Base-by-base conservation (phyloP, 2,113 vertebrate species). In the Clarias gariepinus region DNA sequence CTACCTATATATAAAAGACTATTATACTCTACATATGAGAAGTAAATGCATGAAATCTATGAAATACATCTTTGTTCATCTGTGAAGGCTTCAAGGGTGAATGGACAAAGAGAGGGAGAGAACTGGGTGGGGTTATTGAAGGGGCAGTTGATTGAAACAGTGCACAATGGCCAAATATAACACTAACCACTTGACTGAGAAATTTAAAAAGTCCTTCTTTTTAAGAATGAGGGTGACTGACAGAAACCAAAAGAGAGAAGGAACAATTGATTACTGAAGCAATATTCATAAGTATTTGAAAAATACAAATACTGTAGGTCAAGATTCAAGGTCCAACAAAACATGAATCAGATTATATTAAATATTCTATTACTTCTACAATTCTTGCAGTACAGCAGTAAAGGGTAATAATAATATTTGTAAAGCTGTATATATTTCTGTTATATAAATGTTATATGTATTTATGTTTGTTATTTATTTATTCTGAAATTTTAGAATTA, bases 141-240 rank as follows among this genome's bases (percentile, higher is more conserved):
- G 47, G 47, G 47, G 5, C 47, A 47, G 47, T 47, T 47, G 85
- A 15, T 25, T 16, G 58, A 25, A 15, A 64, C 52, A 83, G 41
- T 82, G 52, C 86, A 77, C 82, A 69, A 69, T 64, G 63, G 64
- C 73, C 86, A 87, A 87, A 87, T 87, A 83, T 87, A 87, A 73
- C 53, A 79, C 23, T 73, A 74, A 28, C 30, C 53, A 60, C 86
- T 77, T 78, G 58, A 87, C 30, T 76, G 53, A 84, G 81, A 12
- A 23, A 47, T 71, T 47, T 69, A 55, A 79, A 87, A 73, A 69
- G 33, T 64, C 25, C 57, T 64, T 16, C 57, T 47, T 60, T 28
- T 28, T 12, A 77, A 84, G 47, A 16, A 53, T 8, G n/a, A 55
- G 9, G 18, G 0, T 28, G 10, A 53, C 9, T 18, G 16, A 23